A percentile compares a stretch with the other conserved stretches of the same genome.
Conservation (phyloP, 1,140 invertebrate species). For the Drosophila ficusphila region DNA sequence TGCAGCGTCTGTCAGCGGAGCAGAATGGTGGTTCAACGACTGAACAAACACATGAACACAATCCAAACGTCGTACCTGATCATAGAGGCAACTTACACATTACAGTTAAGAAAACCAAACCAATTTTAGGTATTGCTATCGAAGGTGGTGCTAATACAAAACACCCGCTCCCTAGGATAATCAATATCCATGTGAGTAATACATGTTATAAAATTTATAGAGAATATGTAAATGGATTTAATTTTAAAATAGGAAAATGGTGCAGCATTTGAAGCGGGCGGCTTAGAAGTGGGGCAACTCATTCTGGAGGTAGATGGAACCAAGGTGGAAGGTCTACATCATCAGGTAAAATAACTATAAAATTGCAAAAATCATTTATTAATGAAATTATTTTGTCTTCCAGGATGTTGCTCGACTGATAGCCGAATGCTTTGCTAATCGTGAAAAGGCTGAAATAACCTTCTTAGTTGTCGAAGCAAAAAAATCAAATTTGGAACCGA, state of each 20-base stretch:
- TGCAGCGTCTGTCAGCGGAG: constrained; percentile 87
- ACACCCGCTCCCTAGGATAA: constrained; percentile 96
- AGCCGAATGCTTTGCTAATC: constrained; percentile 94
- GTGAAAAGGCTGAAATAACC: constrained; percentile 93
- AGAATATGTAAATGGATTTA: not conserved
- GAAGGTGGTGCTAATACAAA: constrained; percentile 98
- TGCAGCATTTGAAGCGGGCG: constrained; percentile 95
- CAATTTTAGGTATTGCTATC: constrained; percentile 97
- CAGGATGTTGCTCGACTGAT: constrained; percentile 94
- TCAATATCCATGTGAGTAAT: constrained; percentile 95
- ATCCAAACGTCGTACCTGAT: constrained; percentile 90
- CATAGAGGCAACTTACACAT: constrained; percentile 93
- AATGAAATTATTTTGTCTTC: not conserved
- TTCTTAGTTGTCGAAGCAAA: constrained; percentile 95
- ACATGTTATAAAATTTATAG: constrained; percentile 11
- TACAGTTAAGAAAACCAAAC: constrained; percentile 95
- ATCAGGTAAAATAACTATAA: constrained; percentile 84
- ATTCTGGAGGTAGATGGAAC: constrained; percentile 96
- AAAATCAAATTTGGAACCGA: constrained; percentile 94
- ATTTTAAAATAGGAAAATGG: constrained; percentile 91
- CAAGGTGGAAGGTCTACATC: constrained; percentile 92
- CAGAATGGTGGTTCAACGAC: constrained; percentile 87
- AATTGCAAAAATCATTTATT: too few relatives aligned
- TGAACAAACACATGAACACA: constrained; percentile 87
- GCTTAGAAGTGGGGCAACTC: constrained; percentile 95